Base-by-base conservation (phyloP, 2,113 vertebrate genomes). In the Gulo gulo region DNA sequence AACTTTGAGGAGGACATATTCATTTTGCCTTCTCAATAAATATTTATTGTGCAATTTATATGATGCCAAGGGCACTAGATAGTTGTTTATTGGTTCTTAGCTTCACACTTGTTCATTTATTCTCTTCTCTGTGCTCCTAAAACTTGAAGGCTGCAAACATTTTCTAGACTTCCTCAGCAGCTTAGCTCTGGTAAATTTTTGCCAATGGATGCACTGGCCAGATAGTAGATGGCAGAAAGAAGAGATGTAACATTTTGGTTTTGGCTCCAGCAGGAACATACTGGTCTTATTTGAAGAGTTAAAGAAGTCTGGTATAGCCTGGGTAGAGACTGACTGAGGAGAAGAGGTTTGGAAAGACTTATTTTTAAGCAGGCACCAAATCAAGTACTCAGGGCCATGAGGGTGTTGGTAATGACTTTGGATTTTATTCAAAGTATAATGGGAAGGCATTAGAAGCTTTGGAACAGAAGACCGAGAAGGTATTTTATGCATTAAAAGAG, bases 31-130 rank as follows among this genome's bases (percentile, higher is more conserved):
- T 83, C 78, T 94, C 85, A 63, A 83, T 94, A 95, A 91, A 93
- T 95, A 88, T 95, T 94, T 94, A 84, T 93, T 78, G 7, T 89
- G 74, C 65, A 95, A 89, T 93, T 96, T 96, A 83, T 61, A 78
- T 91, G 96, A 81, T 91, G 78, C 89, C 36, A 93, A 88, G 23
- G 34, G 45, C 36, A 52, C 59, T 88, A 76, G 23, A 21, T 95
- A 59, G 42, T 88, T 78, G 71, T 88, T 97, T 94, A 91, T 92
- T 90, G 76, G 36, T 47, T 91, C n/a, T 74, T 91, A 85, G 45
- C n/a, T 15, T 29, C 18, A 61, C 8, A 52, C 5, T 79, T 86
- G 36, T 36, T 94, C n/a, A 61, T 81, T 2, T 95, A 29, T 88
- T 79, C 34, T 88, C 50, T 83, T 91, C 39, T 82, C 34, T 86